These are phyloP conservation scores for Andrena cerasifolii DNA, from an alignment of 1,140 invertebrate genomes.

Conservation along the genomic window DNA sequence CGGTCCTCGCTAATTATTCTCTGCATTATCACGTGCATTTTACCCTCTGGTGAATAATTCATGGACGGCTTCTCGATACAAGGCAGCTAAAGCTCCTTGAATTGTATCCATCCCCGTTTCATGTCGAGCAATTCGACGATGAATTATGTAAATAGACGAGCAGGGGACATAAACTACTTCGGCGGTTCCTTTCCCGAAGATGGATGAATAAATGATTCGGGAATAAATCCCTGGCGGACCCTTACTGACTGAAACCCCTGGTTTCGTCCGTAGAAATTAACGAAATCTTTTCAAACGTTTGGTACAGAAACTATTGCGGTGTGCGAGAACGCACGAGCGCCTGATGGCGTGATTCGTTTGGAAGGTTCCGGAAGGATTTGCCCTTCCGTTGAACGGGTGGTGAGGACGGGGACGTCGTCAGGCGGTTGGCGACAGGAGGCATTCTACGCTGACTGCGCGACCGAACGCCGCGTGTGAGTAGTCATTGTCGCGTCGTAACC, in stretches of 20 bases:
- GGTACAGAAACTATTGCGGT: too few species aligned
- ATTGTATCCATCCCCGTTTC: constrained; percentile 27
- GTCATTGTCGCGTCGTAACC: too few species aligned
- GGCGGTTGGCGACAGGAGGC: too few species aligned
- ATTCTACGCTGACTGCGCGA: too few species aligned
- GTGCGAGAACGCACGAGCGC: too few species aligned
- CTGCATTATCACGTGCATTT: constrained; percentile 28
- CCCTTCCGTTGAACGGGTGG: too few species aligned
- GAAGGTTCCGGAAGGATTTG: too few species aligned
- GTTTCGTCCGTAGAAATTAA: background rate
- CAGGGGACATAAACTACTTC: constrained; percentile 25
- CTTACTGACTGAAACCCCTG: background rate
- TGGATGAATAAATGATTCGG: constrained; percentile 38
- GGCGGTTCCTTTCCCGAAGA: background rate
- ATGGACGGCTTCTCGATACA: constrained; percentile 36
- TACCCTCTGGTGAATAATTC: constrained; percentile 37
- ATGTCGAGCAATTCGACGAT: constrained; percentile 26
- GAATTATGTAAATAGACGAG: constrained; percentile 42
- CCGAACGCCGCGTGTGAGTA: too few species aligned
- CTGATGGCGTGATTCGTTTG: too few species aligned
- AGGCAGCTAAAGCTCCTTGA: constrained; percentile 1
- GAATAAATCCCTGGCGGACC: constrained; percentile 14
- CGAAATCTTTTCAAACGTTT: background rate
- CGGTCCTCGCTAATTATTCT: constrained; percentile 35
- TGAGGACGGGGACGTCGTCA: too few species aligned